A percentile compares a stretch with the other conserved stretches of the same genome.
phyloP scores from a whole-genome alignment of 2,797 vertebrate genomes.

The Coregonus sp. region DNA sequence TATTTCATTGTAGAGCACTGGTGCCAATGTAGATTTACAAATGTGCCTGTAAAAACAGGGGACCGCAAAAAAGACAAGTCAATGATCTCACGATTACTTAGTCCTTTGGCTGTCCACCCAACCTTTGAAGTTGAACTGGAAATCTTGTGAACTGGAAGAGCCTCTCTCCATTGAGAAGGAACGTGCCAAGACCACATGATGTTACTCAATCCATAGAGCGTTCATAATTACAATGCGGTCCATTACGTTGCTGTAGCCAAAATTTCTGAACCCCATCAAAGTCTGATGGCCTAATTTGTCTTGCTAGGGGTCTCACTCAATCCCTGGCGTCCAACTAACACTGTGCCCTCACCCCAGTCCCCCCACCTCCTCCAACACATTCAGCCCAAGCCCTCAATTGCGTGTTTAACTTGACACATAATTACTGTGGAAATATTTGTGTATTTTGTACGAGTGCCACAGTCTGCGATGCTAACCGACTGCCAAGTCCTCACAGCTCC shows the following conservation, averaged over 20 bases:
- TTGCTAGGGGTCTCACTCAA: slow-evolving; percentile 70
- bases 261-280: slow-evolving; percentile 67
- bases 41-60: slow-evolving; percentile 67
- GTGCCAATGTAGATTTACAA: slow-evolving; percentile 73
- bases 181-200: slow-evolving; percentile 71
- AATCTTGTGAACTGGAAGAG: slow-evolving; percentile 64
- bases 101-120: slow-evolving; percentile 69
- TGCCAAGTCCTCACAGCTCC: slow-evolving; percentile 81
- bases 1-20: slow-evolving; percentile 59
- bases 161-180: slow-evolving; percentile 70
- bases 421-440: slow-evolving; percentile 87
- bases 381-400: slow-evolving; percentile 76
- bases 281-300: slow-evolving; percentile 77
- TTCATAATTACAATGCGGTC: slow-evolving; percentile 69
- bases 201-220: slow-evolving; percentile 64
- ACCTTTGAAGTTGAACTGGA: slow-evolving; percentile 69
- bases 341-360: slow-evolving; percentile 56
- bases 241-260: slow-evolving; percentile 62
- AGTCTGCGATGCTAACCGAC: slow-evolving; percentile 65
- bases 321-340: slow-evolving; percentile 64
- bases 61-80: slow-evolving; percentile 66
- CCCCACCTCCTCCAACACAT: slow-evolving; percentile 60
- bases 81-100: slow-evolving; percentile 76
- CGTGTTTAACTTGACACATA: slow-evolving; percentile 87
- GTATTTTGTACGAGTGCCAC: slow-evolving; percentile 84